Evolutionary conservation across 2,113 vertebrate genomes (phyloP).

Genomic region (Cisticola juncidis): DNA sequence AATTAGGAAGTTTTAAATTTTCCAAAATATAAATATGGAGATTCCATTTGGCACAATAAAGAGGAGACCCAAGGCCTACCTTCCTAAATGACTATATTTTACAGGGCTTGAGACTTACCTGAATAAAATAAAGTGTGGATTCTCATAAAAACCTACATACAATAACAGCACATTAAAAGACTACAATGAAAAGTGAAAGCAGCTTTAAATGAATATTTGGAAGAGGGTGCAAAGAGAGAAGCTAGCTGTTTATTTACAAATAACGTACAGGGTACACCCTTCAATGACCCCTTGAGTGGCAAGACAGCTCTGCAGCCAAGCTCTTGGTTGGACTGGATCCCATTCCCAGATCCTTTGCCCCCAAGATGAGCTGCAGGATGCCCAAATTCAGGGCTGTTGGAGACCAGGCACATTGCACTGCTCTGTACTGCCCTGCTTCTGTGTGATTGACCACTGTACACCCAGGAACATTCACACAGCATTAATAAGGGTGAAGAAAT

Average conservation of each 20-base stretch:
- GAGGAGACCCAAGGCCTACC: not conserved
- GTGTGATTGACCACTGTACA: not conserved
- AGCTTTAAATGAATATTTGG: not conserved
- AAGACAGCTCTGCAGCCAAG: not conserved
- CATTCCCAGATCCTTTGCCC: not conserved
- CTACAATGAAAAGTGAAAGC: not conserved
- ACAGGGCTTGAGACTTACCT: not conserved
- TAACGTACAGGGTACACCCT: not conserved
- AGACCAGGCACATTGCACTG: not conserved
- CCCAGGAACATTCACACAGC: not conserved
- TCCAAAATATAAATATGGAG: slow-evolving; percentile 41
- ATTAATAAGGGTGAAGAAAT: not conserved
- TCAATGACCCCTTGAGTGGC: not conserved
- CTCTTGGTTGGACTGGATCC: not conserved
- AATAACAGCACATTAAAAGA: not conserved
- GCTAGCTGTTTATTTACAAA: not conserved
- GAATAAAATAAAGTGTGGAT: not conserved
- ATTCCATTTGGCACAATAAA: not conserved
- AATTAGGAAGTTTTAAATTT: slow-evolving; percentile 63
- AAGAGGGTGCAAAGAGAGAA: not conserved
- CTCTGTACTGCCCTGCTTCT: not conserved
- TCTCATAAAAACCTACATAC: not conserved
- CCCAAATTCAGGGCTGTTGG: not conserved
- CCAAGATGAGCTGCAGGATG: not conserved
- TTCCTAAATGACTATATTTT: not conserved